Percentiles rank a stretch among this genome's conserved stretches.
Conservation (phyloP, 1,140 invertebrate species). For the Trachelipus rathkii region DNA sequence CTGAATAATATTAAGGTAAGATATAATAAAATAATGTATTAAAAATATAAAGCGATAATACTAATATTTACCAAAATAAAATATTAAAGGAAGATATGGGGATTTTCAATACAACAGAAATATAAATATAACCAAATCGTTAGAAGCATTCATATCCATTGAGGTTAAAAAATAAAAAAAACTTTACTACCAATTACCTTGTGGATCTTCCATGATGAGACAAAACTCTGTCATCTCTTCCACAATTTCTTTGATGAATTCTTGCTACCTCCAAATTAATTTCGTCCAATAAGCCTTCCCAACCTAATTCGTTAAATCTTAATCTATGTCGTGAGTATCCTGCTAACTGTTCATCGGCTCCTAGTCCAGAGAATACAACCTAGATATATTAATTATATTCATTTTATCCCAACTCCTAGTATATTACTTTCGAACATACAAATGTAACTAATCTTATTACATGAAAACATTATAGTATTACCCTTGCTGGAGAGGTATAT, state of each 20-base stretch:
- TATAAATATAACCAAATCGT: no score
- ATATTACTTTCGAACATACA: no score
- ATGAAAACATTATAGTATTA: constrained; percentile 50
- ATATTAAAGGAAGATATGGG: no score
- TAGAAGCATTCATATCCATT: no score
- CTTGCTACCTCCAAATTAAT: constrained; percentile 71
- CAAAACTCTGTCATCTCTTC: constrained; percentile 83
- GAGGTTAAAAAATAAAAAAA: not conserved
- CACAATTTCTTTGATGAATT: constrained; percentile 87
- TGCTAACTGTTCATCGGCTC: constrained; percentile 93
- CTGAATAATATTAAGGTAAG: no score
- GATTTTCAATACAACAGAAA: no score
- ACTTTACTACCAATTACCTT: constrained; percentile 29
- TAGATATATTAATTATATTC: constrained; percentile 46
- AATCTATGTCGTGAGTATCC: constrained; percentile 86
- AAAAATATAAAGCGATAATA: no score
- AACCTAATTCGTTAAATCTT: constrained; percentile 61
- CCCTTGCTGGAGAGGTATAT: constrained; percentile 63
- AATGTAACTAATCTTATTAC: no score
- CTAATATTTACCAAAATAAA: no score
- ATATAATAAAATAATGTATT: no score
- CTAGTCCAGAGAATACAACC: constrained; percentile 85
- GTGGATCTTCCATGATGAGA: constrained; percentile 56
- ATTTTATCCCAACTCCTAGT: no score
- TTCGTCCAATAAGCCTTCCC: constrained; percentile 64